Conservation (phyloP, 2,797 vertebrate species). For the Eulemur albifrons region DNA sequence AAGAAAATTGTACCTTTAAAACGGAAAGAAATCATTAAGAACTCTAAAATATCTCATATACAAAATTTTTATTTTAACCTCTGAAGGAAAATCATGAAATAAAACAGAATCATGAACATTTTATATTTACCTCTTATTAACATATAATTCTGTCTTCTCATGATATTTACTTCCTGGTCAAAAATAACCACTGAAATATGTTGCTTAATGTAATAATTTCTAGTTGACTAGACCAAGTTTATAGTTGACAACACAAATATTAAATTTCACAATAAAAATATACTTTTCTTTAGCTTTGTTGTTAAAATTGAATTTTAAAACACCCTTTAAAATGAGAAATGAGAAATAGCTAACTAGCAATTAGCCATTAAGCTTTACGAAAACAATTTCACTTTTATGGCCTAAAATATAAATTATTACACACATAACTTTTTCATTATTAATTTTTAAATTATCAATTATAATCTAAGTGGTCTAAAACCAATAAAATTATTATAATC, state of each 20-base stretch:
- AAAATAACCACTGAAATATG: background rate
- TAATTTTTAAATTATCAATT: background rate
- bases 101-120: background rate
- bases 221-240: background rate
- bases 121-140: background rate
- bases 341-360: background rate
- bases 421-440: background rate
- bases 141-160: background rate
- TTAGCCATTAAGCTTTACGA: background rate
- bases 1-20: background rate
- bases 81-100: background rate
- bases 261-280: background rate
- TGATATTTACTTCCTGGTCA: background rate
- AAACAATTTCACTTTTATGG: background rate
- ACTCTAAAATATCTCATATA: background rate
- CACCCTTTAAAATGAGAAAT: background rate
- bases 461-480: background rate
- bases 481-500: background rate
- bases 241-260: background rate
- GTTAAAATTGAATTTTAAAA: background rate
- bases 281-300: background rate
- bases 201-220: background rate
- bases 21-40: conserved; percentile 1
- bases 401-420: background rate
- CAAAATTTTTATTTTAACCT: background rate